Percentiles rank a stretch among this genome's conserved stretches.
These are phyloP conservation scores for Parelbella ahira DNA, from an alignment of 2,888 invertebrate genomes.

Conservation along the genomic window DNA sequence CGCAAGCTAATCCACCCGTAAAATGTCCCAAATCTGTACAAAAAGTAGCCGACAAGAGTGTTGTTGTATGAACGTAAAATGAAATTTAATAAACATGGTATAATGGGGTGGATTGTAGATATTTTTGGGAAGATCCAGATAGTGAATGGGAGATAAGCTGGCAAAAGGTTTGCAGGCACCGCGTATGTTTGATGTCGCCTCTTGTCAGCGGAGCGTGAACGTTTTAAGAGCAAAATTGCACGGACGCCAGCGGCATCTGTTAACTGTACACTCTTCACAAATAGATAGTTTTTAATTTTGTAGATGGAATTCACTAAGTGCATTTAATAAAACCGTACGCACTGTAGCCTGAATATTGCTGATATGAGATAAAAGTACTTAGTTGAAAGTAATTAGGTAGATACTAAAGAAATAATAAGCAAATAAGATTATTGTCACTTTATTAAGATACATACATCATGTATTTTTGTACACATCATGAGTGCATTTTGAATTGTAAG, in stretches of 20 bases:
- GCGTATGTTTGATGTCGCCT: slow-evolving; percentile 78
- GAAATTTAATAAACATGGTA: slow-evolving; percentile 79
- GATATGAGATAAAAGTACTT: slow-evolving; percentile 29
- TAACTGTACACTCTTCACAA: slow-evolving; percentile 63
- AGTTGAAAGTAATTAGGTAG: slow-evolving; percentile 20
- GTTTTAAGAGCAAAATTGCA: slow-evolving; percentile 75
- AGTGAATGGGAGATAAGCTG: slow-evolving; percentile 77
- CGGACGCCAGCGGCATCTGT: slow-evolving; percentile 72
- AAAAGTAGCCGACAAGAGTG: slow-evolving; percentile 77
- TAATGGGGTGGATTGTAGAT: slow-evolving; percentile 69
- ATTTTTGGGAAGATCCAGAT: slow-evolving; percentile 67
- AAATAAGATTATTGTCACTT: too few species aligned
- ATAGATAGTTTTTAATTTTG: slow-evolving; percentile 77
- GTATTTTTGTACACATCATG: too few species aligned
- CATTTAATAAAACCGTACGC: slow-evolving; percentile 34
- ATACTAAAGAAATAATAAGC: too few species aligned
- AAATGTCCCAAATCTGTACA: slow-evolving; percentile 77
- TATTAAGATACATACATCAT: too few species aligned
- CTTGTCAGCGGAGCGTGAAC: slow-evolving; percentile 74
- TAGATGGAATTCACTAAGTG: slow-evolving; percentile 62
- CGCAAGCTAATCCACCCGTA: slow-evolving; percentile 74
- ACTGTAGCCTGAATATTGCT: slow-evolving; percentile 24
- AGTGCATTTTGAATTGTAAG: too few species aligned
- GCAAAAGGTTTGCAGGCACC: slow-evolving; percentile 73
- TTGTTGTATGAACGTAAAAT: slow-evolving; percentile 79